phyloP scores from a whole-genome alignment of 2,888 invertebrate species.

The Andrena bicolor region DNA sequence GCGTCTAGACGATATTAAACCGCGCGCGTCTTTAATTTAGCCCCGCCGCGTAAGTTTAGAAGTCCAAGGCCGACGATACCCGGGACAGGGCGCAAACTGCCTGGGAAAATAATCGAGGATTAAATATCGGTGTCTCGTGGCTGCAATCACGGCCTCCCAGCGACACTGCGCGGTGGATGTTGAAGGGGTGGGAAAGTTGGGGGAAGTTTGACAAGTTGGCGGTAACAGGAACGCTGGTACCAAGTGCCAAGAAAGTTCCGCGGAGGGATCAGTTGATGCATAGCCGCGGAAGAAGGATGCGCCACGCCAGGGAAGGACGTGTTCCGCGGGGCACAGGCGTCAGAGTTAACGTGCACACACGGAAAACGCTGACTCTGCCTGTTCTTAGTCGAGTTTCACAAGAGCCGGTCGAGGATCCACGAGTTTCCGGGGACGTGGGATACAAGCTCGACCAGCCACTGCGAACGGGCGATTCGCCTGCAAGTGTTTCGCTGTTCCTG shows the following conservation, averaged over 20 bases:
- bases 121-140: constrained; percentile 66
- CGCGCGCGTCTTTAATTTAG: constrained; percentile 1
- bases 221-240: constrained; percentile 69
- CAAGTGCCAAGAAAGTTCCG: constrained; percentile 72
- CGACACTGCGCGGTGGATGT: constrained; percentile 45
- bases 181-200: constrained; percentile 58
- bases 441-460: constrained; percentile 59
- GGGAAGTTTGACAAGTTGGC: constrained; percentile 72
- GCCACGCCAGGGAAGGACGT: constrained; percentile 60
- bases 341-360: constrained; percentile 51
- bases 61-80: not conserved
- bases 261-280: constrained; percentile 72
- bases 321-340: constrained; percentile 63
- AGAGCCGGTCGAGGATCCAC: constrained; percentile 23
- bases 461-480: constrained; percentile 53
- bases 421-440: constrained; percentile 51
- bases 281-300: constrained; percentile 69
- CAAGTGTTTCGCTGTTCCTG: constrained; percentile 50
- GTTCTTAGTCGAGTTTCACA: constrained; percentile 62
- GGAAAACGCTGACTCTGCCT: constrained; percentile 67
- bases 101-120: constrained; percentile 60
- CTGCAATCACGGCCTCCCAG: constrained; percentile 60
- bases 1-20: not conserved
- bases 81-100: constrained; percentile 18
- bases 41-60: not conserved